Evolutionary conservation across 2,888 invertebrate species (phyloP), one percentile per base, ranked within the genome.

Genomic region (Sarcophaga subvicina): DNA sequence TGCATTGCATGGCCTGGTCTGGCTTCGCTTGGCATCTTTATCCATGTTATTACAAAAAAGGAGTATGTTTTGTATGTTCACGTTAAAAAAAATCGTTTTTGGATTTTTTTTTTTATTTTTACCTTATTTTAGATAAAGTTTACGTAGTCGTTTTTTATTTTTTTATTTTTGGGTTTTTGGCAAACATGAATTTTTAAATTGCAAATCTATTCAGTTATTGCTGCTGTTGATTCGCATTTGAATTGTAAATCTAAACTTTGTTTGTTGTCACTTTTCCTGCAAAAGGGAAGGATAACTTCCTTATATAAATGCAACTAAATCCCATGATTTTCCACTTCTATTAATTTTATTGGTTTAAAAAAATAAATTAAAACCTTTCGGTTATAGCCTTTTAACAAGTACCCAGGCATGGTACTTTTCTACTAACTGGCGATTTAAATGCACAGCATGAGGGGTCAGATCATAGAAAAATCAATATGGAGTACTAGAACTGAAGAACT

Each of bases 161-260:
- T n/a, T 22, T 67, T 67, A 37, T 12, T 17, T 64, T 69, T 73
- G 45, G 54, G 2, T 66, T 80, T 25, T 49, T 76, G 67, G 17
- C 54, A 54, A 83, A 86, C 83, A 83, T 86, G 80, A 83, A 76
- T 72, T 78, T 80, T 83, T 77, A 77, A 83, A 77, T 80, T 69
- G 63, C 63, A 80, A 86, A 86, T 83, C 71, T 76, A 83, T 86
- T 83, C 64, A 80, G 82, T 77, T 86, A 67, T 69, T 69, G 20
- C 80, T 62, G 62, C 22, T 20, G 4, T 22, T 62, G n/a, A 14
- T 60, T 62, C 2, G 2, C 17, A 86, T 86, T 80, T 83, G 77
- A 86, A 86, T 86, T 86, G 83, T 71, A 80, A 80, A 83, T 83
- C 72, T 75, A 45, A 64, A 73, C 54, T 49, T 79, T 70, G 64